Conservation (phyloP, 2,797 vertebrate species). For the Oophaga sylvatica region DNA sequence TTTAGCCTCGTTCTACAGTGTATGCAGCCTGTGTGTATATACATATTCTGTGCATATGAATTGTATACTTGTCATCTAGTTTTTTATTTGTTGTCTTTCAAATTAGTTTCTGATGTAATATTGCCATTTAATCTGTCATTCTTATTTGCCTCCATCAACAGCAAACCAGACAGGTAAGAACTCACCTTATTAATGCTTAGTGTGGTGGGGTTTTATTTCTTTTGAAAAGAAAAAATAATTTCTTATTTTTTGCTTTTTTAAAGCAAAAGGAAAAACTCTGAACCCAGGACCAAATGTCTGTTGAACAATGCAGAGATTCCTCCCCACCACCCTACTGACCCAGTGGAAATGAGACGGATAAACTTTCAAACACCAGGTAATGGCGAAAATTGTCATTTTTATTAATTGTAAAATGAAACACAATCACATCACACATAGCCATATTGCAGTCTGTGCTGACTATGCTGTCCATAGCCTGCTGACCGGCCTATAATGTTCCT, state of each 20-base stretch:
- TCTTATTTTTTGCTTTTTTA: not conserved
- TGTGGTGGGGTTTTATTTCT: not conserved
- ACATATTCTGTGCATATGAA: too few species aligned
- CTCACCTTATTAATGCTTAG: too few species aligned
- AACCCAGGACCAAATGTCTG: conserved; percentile 92
- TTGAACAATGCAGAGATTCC: conserved; percentile 93
- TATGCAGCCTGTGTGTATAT: too few species aligned
- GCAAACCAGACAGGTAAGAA: conserved; percentile 98
- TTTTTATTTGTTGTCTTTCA: not conserved
- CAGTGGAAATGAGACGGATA: conserved; percentile 96
- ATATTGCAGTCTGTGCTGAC: not conserved
- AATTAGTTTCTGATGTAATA: not conserved
- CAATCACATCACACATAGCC: not conserved
- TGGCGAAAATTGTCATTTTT: not conserved
- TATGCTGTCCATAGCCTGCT: not conserved
- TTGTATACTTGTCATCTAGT: too few species aligned
- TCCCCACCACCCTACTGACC: conserved; percentile 94
- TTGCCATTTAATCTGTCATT: conserved; percentile 46
- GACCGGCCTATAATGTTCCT: not conserved
- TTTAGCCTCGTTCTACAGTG: too few species aligned
- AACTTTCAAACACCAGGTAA: conserved; percentile 98
- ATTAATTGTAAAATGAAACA: too few species aligned
- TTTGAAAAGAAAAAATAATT: not conserved
- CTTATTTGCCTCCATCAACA: conserved; percentile 80
- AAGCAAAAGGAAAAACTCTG: conserved; percentile 95